Base-by-base conservation (phyloP, 2,797 vertebrate species). In the Meriones psammophilus region DNA sequence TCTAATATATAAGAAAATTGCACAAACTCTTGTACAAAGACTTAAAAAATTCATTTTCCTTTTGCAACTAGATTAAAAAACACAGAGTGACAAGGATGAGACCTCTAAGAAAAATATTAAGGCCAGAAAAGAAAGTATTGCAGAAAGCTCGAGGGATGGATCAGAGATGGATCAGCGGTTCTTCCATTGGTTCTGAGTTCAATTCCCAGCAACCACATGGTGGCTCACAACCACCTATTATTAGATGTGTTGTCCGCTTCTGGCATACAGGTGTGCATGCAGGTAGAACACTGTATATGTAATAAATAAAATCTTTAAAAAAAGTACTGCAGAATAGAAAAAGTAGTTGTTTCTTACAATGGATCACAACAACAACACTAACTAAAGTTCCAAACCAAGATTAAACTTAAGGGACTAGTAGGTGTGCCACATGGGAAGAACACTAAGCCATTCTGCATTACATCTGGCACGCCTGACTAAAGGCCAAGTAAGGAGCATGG, bases 1-100 rank as follows among this genome's bases (percentile, higher is more conserved):
- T 93, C 64, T 64, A 87, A 76, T 58, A 76, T 39, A 46, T 71
- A 96, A 90, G 46, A 89, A 96, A 94, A 92, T 8, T 80, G 81
- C 4, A 54, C 10, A 76, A 92, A 88, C 73, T 69, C n/a, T 78
- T 78, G 36, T 88, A 56, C n/a, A 76, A 4, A 79, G 58, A 79
- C 9, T 81, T 94, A 64, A 83, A 33, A 8, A 42, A 86, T 22
- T 86, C n/a, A 36, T 56, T 92, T 89, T 87, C 62, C 58, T 89
- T 84, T 76, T 0, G 64, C 13, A 95, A 46, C 5, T 84, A 62
- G 13, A 88, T n/a, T 88, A 15, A 42, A 76, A 56, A 90, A 66
- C 30, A 95, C 68, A 93, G 74, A 94, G 8, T 50, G 81, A 71
- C 84, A 89, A 20, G n/a, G 1, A 84, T 42, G 15, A 50, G 50